Evolutionary conservation across 2,113 vertebrate species (phyloP), one percentile per base, ranked within the genome.

Genomic region (Ovis canadensis): DNA sequence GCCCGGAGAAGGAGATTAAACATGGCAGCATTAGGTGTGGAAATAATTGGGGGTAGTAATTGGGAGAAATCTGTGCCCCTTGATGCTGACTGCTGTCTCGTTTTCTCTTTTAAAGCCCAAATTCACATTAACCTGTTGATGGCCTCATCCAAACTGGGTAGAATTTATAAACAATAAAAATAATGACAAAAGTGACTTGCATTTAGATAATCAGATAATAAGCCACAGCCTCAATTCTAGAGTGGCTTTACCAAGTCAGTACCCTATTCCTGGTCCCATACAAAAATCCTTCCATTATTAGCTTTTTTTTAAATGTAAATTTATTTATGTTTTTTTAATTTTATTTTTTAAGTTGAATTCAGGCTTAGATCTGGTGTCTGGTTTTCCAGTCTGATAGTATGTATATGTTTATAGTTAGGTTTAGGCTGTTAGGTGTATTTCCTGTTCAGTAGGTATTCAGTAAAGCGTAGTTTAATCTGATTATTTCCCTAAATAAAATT

Each of bases 21-120:
- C 83, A 78, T 96, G 96, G 96, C 96, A 97, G 89, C 93, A 88
- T 62, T 92, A 98, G 96, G 85, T 90, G 60, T 93, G 96, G 86
- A 94, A 95, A 96, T 97, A 98, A 98, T 97, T 97, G 52, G 94
- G 96, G 93, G 55, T 88, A 74, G 82, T 98, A 97, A 98, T 90
- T 98, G 94, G 97, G 88, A 98, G 59, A 93, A 95, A 92, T 96
- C 43, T 6, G 4, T 91, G 59, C 5, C 48, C 90, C 83, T 87
- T 64, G 54, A 82, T 96, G 83, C 64, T 43, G 91, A 81, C 86
- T 67, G 62, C 90, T 85, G 36, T 93, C 71, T 40, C 64, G 11
- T 94, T 97, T 57, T 94, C 93, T 13, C 82, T 85, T 97, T 97
- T 82, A 94, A 67, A 97, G 87, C 94, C 89, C 59, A 59, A 97